Percentiles rank a stretch among this genome's conserved stretches.
These are phyloP conservation scores for Macrophya alboannulata DNA, from an alignment of 2,888 invertebrate genomes.

Conservation along the genomic window DNA sequence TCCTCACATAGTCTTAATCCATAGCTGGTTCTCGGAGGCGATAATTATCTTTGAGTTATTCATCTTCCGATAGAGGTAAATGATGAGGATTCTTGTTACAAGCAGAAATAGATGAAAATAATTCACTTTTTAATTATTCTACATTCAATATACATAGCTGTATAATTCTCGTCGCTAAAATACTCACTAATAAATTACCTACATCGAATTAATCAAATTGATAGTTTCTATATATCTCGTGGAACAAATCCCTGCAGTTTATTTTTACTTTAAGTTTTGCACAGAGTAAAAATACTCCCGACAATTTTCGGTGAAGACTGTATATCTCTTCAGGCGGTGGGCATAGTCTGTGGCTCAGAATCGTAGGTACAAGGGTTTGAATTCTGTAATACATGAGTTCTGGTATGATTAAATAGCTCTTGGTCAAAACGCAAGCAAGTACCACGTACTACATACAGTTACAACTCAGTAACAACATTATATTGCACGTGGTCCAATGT, in stretches of 20 bases:
- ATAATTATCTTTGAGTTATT: too few species aligned
- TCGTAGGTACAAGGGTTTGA: slow-evolving; percentile 94
- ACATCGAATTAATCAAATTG: slow-evolving; percentile 74
- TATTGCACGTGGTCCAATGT: not conserved
- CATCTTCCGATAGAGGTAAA: too few species aligned
- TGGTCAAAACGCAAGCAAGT: not conserved
- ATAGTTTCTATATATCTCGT: slow-evolving; percentile 89
- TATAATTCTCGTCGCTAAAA: slow-evolving; percentile 37
- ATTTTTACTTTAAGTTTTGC: slow-evolving; percentile 92
- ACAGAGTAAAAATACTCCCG: slow-evolving; percentile 96
- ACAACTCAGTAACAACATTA: slow-evolving; percentile 1
- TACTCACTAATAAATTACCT: slow-evolving; percentile 18
- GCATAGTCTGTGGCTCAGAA: slow-evolving; percentile 95
- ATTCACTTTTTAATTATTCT: slow-evolving; percentile 20
- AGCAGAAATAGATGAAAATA: slow-evolving; percentile 20
- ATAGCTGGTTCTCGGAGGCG: too few species aligned
- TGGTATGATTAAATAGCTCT: not conserved
- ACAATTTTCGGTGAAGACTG: slow-evolving; percentile 97
- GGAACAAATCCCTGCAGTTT: slow-evolving; percentile 92
- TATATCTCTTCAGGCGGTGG: slow-evolving; percentile 99
- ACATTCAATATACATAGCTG: not conserved
- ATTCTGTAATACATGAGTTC: slow-evolving; percentile 80
- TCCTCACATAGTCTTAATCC: not conserved
- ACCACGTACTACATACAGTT: not conserved
- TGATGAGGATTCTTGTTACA: not conserved